Conservation (phyloP, 1,140 invertebrate genomes). For the Chelonus insularis region DNA sequence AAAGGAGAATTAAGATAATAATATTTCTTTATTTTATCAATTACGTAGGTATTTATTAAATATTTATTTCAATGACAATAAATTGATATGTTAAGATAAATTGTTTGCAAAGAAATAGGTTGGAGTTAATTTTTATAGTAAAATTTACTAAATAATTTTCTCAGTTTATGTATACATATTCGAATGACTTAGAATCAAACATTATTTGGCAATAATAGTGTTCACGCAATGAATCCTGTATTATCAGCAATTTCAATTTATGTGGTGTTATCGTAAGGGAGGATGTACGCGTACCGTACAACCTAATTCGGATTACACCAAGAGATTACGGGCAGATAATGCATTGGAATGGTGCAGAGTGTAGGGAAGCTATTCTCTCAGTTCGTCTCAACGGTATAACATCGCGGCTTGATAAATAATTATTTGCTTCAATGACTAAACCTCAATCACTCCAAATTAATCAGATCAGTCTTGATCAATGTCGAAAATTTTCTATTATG, state of each 20-base stretch:
- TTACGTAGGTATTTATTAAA: too few species aligned
- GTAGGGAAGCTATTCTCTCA: background rate
- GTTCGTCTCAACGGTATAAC: slow-evolving; percentile 3
- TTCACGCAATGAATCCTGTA: slow-evolving; percentile 33
- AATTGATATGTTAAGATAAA: too few species aligned
- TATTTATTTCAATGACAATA: too few species aligned
- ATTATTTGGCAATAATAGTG: slow-evolving; percentile 12
- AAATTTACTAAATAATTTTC: too few species aligned
- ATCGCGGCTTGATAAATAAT: slow-evolving; percentile 6
- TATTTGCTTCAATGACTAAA: slow-evolving; percentile 4
- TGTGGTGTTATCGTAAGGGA: slow-evolving; percentile 47
- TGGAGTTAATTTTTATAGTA: too few species aligned
- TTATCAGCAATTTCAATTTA: slow-evolving; percentile 50
- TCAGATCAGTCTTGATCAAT: background rate
- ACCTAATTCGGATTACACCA: slow-evolving; percentile 48
- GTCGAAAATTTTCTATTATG: background rate
- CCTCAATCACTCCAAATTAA: slow-evolving; percentile 10
- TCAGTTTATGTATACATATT: too few species aligned
- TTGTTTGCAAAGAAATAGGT: too few species aligned
- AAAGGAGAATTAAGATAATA: too few species aligned
- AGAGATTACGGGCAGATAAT: slow-evolving; percentile 46
- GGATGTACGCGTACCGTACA: slow-evolving; percentile 38
- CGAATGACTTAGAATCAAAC: too few species aligned
- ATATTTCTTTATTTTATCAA: too few species aligned
- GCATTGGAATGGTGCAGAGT: slow-evolving; percentile 29